phyloP scores from a whole-genome alignment of 2,888 invertebrate genomes.

The Leucoma salicis region DNA sequence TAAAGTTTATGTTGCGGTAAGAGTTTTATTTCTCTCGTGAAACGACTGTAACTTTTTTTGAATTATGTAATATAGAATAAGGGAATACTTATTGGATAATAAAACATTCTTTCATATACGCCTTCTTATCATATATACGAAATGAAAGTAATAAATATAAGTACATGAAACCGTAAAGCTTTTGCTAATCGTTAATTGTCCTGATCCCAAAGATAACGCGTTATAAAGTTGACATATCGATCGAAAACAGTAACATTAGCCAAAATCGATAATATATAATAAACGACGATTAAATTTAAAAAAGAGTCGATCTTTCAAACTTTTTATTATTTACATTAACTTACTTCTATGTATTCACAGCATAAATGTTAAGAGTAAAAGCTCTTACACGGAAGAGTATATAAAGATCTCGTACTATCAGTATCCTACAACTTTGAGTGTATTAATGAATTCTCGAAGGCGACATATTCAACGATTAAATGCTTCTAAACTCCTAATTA shows the following conservation, averaged over 20 bases:
- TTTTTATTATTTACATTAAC: too few relatives aligned
- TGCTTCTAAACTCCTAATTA: constrained; percentile 63
- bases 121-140: too few relatives aligned
- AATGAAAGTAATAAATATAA: too few relatives aligned
- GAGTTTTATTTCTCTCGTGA: constrained; percentile 68
- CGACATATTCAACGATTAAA: constrained; percentile 56
- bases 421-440: not conserved
- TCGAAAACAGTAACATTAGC: too few relatives aligned
- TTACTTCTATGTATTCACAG: too few relatives aligned
- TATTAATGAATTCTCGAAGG: constrained; percentile 35
- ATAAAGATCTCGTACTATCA: not conserved
- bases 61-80: constrained; percentile 46
- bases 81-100: constrained; percentile 43
- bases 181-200: too few relatives aligned
- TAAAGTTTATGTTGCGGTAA: constrained; percentile 75
- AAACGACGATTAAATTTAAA: too few relatives aligned
- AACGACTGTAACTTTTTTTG: constrained; percentile 53
- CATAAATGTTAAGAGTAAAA: not conserved
- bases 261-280: too few relatives aligned
- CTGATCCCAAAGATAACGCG: too few relatives aligned
- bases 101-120: constrained; percentile 37
- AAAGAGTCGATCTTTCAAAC: too few relatives aligned
- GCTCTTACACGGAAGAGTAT: not conserved
- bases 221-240: too few relatives aligned
- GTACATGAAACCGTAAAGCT: too few relatives aligned